Conservation (phyloP, 2,113 vertebrate species). For the Caranx melampygus region DNA sequence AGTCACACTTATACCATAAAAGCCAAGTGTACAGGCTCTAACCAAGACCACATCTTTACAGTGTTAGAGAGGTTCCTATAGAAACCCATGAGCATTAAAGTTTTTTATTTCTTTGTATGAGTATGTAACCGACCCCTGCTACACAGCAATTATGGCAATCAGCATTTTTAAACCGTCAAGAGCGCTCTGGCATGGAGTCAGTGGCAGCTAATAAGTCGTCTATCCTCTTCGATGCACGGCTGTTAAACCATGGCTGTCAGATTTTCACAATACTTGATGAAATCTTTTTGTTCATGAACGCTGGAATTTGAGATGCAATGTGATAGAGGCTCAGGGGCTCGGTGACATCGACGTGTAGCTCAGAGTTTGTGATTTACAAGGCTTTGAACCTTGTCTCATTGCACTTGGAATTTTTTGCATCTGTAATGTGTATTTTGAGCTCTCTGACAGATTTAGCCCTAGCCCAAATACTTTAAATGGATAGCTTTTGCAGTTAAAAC, state of each 20-base stretch:
- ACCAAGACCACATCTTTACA: constrained; percentile 70
- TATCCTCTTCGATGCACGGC: constrained; percentile 10
- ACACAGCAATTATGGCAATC: constrained; percentile 70
- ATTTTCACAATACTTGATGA: constrained; percentile 62
- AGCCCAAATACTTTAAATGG: constrained; percentile 11
- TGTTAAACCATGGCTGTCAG: constrained; percentile 55
- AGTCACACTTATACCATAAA: constrained; percentile 56
- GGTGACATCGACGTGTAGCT: constrained; percentile 3
- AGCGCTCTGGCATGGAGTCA: constrained; percentile 62
- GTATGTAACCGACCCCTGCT: constrained; percentile 46
- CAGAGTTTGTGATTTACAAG: constrained; percentile 33
- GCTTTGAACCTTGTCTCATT: constrained; percentile 21
- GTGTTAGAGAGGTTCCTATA: constrained; percentile 66
- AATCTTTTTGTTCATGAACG: constrained; percentile 52
- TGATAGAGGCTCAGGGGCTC: constrained; percentile 34
- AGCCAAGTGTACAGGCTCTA: constrained; percentile 24
- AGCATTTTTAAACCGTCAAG: constrained; percentile 43
- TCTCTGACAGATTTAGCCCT: constrained; percentile 9
- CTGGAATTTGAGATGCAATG: constrained; percentile 49
- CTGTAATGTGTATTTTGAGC: constrained; percentile 27
- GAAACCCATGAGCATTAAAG: constrained; percentile 58
- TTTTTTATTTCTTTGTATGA: constrained; percentile 47
- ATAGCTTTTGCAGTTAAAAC: constrained; percentile 36
- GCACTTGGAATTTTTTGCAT: constrained; percentile 34
- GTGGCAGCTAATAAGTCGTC: constrained; percentile 33